Evolutionary conservation across 2,888 invertebrate species (phyloP), one percentile per base, ranked within the genome.

Genomic region (Carterocephalus palaemon): DNA sequence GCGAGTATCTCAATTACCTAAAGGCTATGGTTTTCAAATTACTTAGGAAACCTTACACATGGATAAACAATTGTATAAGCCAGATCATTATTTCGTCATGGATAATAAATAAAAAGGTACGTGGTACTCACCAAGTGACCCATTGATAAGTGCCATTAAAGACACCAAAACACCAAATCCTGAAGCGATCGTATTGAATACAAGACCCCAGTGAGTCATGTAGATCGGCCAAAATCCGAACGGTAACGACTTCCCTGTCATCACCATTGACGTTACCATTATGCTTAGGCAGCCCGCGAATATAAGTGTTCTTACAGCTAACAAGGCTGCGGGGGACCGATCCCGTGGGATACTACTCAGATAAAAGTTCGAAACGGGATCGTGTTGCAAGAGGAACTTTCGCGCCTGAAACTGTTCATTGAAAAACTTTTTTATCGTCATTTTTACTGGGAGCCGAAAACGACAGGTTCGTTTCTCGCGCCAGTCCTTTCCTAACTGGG

Each of bases 141-240:
- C 77, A 22, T 48, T 52, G 1, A 60, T 31, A 48, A 59, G 69
- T 1, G 65, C 74, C 45, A 38, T 48, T 2, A 62, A 36, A 4
- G 83, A 83, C 4, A 82, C 61, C 2, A 52, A 52, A 12, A 70
- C 64, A 2, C 68, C 79, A 12, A 75, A 59, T 20, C 65, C 71
- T 8, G 77, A 58, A 3, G 76, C 62, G 0, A 69, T 42, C 3
- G 75, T 65, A 23, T 75, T 80, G 1, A 77, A 52, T 0, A 76
- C 0, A 1, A 84, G 43, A 1, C 84, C 84, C 84, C 84, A 85
- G 47, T 82, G 80, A 6, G 84, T 85, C 54, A 85, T 54, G 38
- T 67, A 84, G 48, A 81, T 72, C n/a, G 66, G 67, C 83, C 82
- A 83, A 37, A 53, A 62, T 0, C 59, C 59, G 0, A 65, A 47